phyloP scores from a whole-genome alignment of 2,888 invertebrate genomes.

The Asteroscopus sphinx region DNA sequence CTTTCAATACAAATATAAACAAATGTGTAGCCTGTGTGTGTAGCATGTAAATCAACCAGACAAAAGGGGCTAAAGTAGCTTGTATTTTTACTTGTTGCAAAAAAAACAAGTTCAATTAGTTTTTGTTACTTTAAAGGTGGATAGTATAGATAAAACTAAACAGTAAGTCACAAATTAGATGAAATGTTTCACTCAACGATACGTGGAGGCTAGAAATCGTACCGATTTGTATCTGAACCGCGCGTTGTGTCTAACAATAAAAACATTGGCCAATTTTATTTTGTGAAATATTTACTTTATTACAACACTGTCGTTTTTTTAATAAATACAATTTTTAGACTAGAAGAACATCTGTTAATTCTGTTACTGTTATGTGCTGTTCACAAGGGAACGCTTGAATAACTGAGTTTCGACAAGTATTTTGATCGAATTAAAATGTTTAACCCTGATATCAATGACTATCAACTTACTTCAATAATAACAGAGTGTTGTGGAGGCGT shows the following conservation, averaged over 20 bases:
- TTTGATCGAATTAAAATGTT: constrained; percentile 78
- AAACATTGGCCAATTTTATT: constrained; percentile 54
- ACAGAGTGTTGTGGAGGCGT: constrained; percentile 92
- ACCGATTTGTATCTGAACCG: constrained; percentile 18
- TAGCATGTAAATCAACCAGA: neutral
- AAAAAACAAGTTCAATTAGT: too few species aligned
- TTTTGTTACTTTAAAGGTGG: too few species aligned
- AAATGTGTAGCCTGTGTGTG: neutral
- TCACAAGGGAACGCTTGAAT: constrained; percentile 33
- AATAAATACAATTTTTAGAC: constrained; percentile 38
- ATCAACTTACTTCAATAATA: constrained; percentile 92
- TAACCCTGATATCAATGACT: constrained; percentile 91
- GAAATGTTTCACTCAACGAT: neutral
- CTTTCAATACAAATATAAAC: neutral
- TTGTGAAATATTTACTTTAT: constrained; percentile 52
- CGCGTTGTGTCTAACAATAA: constrained; percentile 53
- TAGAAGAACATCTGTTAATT: too few species aligned
- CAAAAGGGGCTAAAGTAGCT: too few species aligned
- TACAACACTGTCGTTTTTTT: constrained; percentile 30
- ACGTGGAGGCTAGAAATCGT: neutral
- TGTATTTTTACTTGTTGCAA: too few species aligned
- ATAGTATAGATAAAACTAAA: too few species aligned
- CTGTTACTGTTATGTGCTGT: constrained; percentile 43
- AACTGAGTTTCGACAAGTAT: constrained; percentile 31
- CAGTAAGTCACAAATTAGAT: too few species aligned